Evolutionary conservation across 2,113 vertebrate genomes (phyloP), one percentile per base, ranked within the genome.

Genomic region (Oreamnos americanus): DNA sequence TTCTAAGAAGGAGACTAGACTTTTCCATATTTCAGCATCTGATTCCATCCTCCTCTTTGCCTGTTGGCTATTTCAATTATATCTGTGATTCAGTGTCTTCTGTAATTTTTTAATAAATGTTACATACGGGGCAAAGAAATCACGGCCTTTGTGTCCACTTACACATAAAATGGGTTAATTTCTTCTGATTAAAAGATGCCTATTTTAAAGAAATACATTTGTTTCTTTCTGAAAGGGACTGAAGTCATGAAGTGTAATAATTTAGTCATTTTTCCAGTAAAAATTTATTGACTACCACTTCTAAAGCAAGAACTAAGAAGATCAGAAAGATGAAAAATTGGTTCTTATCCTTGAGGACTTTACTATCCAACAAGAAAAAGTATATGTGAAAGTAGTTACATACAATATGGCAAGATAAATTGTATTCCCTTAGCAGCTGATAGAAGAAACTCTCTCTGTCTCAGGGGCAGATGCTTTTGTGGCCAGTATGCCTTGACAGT

Each of bases 71-170:
- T 88, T 85, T 96, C 33, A 81, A 57, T 84, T 93, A 12, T 53
- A 74, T 55, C 43, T 96, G n/a, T 97, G n/a, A 76, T 62, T 47
- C 26, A 71, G 21, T 91, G 23, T 91, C 78, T 89, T 93, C 82
- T 96, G 55, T 91, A 62, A 43, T 91, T 87, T 95, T 86, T 87
- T 94, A 98, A 97, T 98, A 98, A 98, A 98, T 33, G 5, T 91
- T 91, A 87, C 64, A 28, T 39, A 43, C n/a, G 81, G 47, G 43
- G 86, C 71, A 97, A 97, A 95, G 9, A 95, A 97, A 94, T 2
- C 36, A 51, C 30, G 26, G 81, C 91, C 53, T 76, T 14, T 94
- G 88, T 89, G 62, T 97, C 62, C 7, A 84, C 36, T 96, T 88
- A 17, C 87, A 78, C 11, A 45, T 81, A 64, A 60, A 62, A 15